phyloP scores from a whole-genome alignment of 2,797 vertebrate species.

The Delichon dasypus region DNA sequence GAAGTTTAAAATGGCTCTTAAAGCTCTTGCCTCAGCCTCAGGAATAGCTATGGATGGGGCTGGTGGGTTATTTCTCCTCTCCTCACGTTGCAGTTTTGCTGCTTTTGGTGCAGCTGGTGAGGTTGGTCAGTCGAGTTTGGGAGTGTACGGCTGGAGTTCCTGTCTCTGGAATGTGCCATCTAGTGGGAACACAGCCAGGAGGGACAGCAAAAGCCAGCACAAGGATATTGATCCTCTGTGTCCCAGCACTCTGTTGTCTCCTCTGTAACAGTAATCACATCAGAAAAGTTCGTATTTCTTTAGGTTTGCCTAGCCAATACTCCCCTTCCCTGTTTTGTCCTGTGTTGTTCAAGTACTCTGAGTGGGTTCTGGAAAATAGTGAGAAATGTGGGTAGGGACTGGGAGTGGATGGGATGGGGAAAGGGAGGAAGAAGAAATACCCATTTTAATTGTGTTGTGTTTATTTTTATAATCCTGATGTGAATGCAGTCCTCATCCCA shows the following conservation, averaged over 20 bases:
- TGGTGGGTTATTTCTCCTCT: background rate
- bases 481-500: slow-evolving; percentile 83
- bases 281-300: background rate
- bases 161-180: background rate
- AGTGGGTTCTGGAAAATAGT: background rate
- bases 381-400: background rate
- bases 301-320: background rate
- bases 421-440: background rate
- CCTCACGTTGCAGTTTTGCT: background rate
- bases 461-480: slow-evolving; percentile 61
- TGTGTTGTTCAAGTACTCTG: background rate
- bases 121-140: rapidly evolving
- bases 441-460: slow-evolving; percentile 66
- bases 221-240: background rate
- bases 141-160: background rate
- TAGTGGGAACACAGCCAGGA: background rate
- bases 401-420: background rate
- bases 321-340: background rate
- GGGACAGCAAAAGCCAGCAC: background rate
- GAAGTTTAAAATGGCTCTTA: background rate
- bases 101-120: background rate
- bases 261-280: background rate
- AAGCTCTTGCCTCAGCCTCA: background rate
- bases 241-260: background rate
- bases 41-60: background rate